Evolutionary conservation across 2,888 invertebrate genomes (phyloP).

Genomic region (Acanthosepion lycidas): DNA sequence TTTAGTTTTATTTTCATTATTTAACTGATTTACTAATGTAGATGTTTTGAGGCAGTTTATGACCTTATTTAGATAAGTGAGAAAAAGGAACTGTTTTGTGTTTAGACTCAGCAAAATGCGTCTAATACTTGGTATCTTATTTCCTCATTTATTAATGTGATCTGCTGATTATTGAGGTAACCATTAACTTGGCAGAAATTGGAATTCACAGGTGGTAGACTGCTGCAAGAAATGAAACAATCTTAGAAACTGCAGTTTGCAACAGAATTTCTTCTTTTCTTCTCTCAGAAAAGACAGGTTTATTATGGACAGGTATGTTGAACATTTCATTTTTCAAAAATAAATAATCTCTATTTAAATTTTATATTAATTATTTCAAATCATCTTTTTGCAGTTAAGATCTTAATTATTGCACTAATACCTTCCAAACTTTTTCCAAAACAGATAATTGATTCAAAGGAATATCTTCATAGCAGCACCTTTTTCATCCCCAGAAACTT

Average conservation of each 20-base stretch:
- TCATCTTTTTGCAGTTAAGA: neutral
- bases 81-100: neutral
- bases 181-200: neutral
- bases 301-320: neutral
- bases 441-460: neutral
- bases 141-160: neutral
- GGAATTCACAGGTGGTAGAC: neutral
- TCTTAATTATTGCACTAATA: conserved; percentile 2
- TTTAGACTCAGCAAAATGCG: neutral
- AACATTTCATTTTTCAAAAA: neutral
- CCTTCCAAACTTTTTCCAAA: neutral
- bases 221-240: neutral
- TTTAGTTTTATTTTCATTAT: too few species aligned
- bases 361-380: neutral
- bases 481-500: neutral
- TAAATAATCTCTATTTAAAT: neutral
- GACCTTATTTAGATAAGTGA: too few species aligned
- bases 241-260: neutral
- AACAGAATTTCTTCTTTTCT: neutral
- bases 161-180: neutral
- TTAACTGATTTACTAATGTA: too few species aligned
- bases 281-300: neutral
- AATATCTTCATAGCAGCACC: neutral
- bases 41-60: too few species aligned
- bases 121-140: neutral